Conservation (phyloP, 2,888 invertebrate species). For the Ectemnius cavifrons region DNA sequence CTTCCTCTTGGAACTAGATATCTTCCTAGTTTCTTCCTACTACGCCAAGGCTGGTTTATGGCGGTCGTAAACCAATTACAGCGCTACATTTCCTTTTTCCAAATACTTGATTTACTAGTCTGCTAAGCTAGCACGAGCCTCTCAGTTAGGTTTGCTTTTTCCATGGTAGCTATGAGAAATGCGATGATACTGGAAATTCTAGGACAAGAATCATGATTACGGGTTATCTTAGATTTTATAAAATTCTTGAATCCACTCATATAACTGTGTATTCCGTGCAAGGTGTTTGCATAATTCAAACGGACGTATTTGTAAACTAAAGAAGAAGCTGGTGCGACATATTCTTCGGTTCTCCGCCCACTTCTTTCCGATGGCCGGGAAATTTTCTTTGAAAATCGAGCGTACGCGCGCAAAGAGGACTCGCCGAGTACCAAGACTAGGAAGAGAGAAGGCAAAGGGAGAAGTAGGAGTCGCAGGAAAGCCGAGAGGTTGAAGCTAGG, state of each 20-base stretch:
- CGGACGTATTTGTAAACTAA: background rate
- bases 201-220: no score
- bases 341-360: background rate
- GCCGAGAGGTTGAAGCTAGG: background rate
- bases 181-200: no score
- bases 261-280: no score
- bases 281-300: background rate
- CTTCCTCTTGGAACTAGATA: background rate
- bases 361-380: background rate
- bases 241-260: no score
- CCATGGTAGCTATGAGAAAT: no score
- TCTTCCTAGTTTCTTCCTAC: conserved; percentile 4
- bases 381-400: conserved; percentile 4
- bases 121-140: no score
- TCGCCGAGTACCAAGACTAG: background rate
- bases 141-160: no score
- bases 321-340: background rate
- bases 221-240: no score
- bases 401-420: background rate
- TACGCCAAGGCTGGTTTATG: conserved; percentile 48
- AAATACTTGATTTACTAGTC: no score
- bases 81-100: conserved; percentile 35
- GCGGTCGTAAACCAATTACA: conserved; percentile 66
- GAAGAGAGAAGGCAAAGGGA: background rate
- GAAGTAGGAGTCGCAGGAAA: conserved; percentile 7